phyloP scores from a whole-genome alignment of 2,797 vertebrate genomes.

The Muscicapa comitata region DNA sequence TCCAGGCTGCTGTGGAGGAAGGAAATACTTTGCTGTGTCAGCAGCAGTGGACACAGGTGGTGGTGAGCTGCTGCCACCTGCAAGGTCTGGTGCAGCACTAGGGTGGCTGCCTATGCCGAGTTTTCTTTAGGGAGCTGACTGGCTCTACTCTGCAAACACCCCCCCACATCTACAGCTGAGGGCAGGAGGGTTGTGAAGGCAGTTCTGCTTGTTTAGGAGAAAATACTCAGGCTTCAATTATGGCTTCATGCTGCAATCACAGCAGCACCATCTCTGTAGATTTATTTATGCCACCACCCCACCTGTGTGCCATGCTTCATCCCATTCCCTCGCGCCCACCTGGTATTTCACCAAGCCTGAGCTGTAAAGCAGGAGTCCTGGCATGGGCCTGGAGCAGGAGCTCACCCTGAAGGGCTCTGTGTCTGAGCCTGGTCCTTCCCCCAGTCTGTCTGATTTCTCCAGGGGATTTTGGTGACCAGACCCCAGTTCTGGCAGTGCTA shows the following conservation, averaged over 20 bases:
- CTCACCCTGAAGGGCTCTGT: background rate
- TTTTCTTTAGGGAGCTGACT: background rate
- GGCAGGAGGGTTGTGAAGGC: background rate
- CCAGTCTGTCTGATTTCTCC: background rate
- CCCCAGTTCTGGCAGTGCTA: background rate
- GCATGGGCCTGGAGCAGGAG: background rate
- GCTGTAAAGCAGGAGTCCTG: background rate
- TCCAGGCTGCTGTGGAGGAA: background rate
- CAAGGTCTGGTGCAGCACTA: background rate
- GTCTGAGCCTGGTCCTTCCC: background rate
- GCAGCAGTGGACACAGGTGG: background rate
- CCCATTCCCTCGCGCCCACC: background rate
- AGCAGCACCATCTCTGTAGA: background rate
- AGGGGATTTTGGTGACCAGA: background rate
- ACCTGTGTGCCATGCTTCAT: background rate
- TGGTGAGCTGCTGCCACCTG: background rate
- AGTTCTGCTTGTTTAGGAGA: background rate
- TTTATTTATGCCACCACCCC: background rate
- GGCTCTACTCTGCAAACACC: background rate
- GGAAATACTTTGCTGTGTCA: background rate
- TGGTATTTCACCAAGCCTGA: background rate
- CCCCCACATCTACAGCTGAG: background rate
- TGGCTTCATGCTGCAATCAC: accelerated
- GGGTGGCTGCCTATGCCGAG: background rate
- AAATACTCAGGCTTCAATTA: background rate